These are phyloP conservation scores for Orcinus orca DNA, from an alignment of 2,113 vertebrate genomes.

Conservation along the genomic window DNA sequence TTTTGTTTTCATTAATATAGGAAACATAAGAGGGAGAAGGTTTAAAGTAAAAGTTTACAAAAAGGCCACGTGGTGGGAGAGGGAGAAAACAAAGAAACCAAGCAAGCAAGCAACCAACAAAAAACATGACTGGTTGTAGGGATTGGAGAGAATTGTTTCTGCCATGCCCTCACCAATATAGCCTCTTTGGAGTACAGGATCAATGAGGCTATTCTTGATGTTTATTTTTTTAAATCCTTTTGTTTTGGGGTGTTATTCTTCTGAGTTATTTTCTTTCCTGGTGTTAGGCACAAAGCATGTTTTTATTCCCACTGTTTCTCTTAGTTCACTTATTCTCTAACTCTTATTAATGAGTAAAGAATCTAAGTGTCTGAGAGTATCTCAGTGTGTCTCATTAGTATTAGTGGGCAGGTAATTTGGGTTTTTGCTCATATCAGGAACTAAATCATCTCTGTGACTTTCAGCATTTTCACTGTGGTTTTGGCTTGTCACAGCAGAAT, in stretches of 20 bases:
- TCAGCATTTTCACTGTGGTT: constrained; percentile 46
- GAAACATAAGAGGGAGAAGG: not conserved
- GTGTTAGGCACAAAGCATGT: not conserved
- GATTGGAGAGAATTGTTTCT: not conserved
- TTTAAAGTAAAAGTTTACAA: not conserved
- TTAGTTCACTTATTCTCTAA: not conserved
- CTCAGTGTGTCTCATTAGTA: constrained; percentile 64
- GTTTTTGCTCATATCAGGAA: constrained; percentile 58
- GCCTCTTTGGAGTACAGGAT: not conserved
- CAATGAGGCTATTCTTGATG: not conserved
- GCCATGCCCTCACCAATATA: accelerated
- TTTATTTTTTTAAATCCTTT: not conserved
- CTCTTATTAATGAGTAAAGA: constrained; percentile 61
- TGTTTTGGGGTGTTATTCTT: not conserved
- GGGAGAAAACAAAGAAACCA: not conserved
- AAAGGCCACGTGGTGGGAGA: not conserved
- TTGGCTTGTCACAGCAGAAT: constrained; percentile 54
- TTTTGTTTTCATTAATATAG: not conserved
- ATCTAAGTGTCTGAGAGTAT: constrained; percentile 48
- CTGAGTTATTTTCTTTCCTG: not conserved
- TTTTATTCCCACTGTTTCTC: not conserved
- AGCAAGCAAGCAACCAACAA: not conserved
- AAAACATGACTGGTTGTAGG: not conserved
- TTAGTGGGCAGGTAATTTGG: constrained; percentile 72
- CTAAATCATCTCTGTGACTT: constrained; percentile 60